Evolutionary conservation across 2,888 invertebrate genomes (phyloP).

Genomic region (Cantharis flavilabris): DNA sequence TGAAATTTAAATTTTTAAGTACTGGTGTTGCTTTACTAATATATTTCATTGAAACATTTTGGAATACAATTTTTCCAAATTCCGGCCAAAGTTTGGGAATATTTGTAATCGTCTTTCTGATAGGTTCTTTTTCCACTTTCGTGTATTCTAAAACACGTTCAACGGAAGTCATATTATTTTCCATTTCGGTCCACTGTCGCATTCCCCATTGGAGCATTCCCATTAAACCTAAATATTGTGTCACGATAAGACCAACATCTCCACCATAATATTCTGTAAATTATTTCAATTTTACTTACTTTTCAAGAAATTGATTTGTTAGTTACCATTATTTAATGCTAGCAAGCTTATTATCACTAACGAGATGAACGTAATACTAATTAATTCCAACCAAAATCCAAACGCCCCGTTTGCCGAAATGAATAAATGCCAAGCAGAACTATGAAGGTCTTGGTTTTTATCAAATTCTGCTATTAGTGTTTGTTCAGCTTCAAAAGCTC

Average conservation of each 20-base stretch:
- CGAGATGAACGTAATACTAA: constrained; percentile 65
- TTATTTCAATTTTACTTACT: background rate
- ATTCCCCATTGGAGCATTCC: constrained; percentile 69
- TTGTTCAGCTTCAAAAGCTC: constrained; percentile 68
- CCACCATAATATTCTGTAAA: constrained; percentile 53
- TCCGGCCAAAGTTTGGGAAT: constrained; percentile 78
- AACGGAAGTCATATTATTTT: constrained; percentile 86
- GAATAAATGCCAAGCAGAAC: constrained; percentile 72
- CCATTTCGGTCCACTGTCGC: constrained; percentile 83
- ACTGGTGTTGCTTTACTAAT: constrained; percentile 72
- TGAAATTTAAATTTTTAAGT: constrained; percentile 71
- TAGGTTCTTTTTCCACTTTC: constrained; percentile 54
- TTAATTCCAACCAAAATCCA: constrained; percentile 67
- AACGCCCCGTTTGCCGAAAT: constrained; percentile 66
- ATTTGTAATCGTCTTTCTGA: constrained; percentile 45
- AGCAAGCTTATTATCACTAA: constrained; percentile 56
- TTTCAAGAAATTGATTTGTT: constrained; percentile 14
- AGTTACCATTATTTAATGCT: constrained; percentile 33
- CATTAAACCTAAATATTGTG: constrained; percentile 73
- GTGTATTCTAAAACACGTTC: constrained; percentile 69
- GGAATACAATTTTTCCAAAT: constrained; percentile 70
- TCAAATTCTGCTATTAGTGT: constrained; percentile 65
- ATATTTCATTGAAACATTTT: constrained; percentile 74
- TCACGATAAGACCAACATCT: constrained; percentile 80
- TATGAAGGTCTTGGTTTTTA: constrained; percentile 64